Evolutionary conservation across 2,797 vertebrate species (phyloP).

Genomic region (Prunella strophiata): DNA sequence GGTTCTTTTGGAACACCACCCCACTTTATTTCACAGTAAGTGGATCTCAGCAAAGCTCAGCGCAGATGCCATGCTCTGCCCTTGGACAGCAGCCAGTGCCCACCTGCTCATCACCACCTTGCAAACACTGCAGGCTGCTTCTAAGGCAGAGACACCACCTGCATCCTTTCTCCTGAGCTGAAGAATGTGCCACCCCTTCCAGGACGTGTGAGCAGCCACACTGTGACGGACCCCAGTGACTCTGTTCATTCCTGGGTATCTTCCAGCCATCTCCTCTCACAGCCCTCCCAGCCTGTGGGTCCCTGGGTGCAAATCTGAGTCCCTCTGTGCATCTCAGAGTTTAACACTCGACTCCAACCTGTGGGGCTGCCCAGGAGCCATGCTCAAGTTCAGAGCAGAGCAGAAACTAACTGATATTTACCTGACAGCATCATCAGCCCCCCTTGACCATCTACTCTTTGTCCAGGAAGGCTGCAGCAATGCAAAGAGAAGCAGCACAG

Average conservation of each 20-base stretch:
- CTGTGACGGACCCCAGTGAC: accelerated
- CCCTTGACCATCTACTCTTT: background rate
- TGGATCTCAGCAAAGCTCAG: background rate
- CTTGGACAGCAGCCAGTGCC: background rate
- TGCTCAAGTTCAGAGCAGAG: background rate
- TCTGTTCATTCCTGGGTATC: background rate
- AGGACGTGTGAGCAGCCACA: background rate
- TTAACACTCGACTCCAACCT: background rate
- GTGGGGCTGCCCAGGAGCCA: background rate
- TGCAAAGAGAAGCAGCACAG: background rate
- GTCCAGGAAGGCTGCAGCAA: background rate
- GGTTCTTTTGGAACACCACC: background rate
- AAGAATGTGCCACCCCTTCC: background rate
- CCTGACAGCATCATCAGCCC: background rate
- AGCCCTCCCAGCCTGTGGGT: accelerated
- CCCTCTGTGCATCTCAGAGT: background rate
- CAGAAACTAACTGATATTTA: background rate
- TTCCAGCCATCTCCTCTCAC: background rate
- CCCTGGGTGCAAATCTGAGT: accelerated
- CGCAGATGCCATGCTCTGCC: accelerated
- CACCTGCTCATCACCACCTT: background rate
- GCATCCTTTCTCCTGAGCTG: background rate
- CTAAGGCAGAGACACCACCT: background rate
- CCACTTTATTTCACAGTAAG: background rate
- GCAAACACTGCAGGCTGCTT: background rate